These are phyloP conservation scores for Crocidura indochinensis DNA, from an alignment of 2,797 vertebrate species.

Conservation along the genomic window DNA sequence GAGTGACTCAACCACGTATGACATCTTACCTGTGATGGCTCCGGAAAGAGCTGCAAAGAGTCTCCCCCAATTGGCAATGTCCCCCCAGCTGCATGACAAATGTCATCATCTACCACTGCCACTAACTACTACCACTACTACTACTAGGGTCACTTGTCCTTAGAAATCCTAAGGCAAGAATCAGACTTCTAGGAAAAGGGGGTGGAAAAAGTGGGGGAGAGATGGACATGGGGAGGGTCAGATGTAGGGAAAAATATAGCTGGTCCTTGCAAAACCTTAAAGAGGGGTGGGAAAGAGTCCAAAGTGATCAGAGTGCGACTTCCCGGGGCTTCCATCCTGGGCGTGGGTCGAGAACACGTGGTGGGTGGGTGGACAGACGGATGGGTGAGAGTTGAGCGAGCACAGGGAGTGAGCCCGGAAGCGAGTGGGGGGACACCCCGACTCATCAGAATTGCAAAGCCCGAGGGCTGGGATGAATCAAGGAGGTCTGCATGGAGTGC, in stretches of 20 bases:
- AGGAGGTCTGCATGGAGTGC: no score
- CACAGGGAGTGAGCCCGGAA: no score
- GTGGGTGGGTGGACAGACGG: neutral
- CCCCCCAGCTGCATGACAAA: no score
- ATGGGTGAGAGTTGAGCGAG: no score
- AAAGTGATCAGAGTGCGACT: neutral
- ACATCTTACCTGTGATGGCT: conserved; percentile 54
- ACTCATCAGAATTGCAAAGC: no score
- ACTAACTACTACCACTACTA: no score
- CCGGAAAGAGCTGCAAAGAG: conserved; percentile 9
- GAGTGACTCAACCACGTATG: conserved; percentile 62
- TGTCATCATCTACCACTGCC: no score
- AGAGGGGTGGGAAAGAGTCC: neutral
- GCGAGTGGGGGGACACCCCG: no score
- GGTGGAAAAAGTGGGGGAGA: no score
- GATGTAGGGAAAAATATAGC: no score
- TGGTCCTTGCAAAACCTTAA: no score
- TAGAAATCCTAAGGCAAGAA: neutral
- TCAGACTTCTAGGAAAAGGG: neutral
- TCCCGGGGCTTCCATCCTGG: neutral
- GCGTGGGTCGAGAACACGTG: conserved; percentile 72
- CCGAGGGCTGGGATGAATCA: no score
- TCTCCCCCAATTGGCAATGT: conserved; percentile 2
- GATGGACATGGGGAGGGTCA: neutral
- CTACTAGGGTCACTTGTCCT: neutral